Evolutionary conservation across 2,113 vertebrate genomes (phyloP).

Genomic region (Triplophysa tibetana): DNA sequence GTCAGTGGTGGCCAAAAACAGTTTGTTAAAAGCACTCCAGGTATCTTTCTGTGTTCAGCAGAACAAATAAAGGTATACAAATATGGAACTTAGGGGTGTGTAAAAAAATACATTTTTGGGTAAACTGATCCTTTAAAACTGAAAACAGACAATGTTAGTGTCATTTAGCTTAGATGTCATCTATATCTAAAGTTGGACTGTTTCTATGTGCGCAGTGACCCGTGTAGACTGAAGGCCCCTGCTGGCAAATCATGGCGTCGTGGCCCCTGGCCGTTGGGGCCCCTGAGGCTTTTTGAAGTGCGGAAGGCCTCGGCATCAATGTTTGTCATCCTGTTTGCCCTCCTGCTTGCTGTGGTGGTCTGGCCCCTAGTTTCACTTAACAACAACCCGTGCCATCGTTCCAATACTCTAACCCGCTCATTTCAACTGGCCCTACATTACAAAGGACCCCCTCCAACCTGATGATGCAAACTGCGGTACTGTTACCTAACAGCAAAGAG

Average conservation of each 20-base stretch:
- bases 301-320: constrained; percentile 44
- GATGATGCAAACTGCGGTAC: constrained; percentile 45
- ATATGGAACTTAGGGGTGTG: too few relatives aligned
- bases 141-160: neutral
- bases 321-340: constrained; percentile 62
- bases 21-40: too few relatives aligned
- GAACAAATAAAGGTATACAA: too few relatives aligned
- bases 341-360: constrained; percentile 62
- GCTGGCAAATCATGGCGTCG: neutral
- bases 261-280: neutral
- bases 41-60: too few relatives aligned
- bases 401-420: constrained; percentile 54
- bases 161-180: neutral
- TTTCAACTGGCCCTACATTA: constrained; percentile 77
- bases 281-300: constrained; percentile 5
- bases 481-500: neutral
- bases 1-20: too few relatives aligned
- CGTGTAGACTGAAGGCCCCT: neutral
- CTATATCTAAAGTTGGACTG: neutral
- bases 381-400: constrained; percentile 60
- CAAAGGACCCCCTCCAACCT: constrained; percentile 81
- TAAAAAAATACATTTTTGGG: too few relatives aligned
- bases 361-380: constrained; percentile 32
- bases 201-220: neutral
- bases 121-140: too few relatives aligned